phyloP scores from a whole-genome alignment of 2,113 vertebrate species.

The Ploceus nigricollis region DNA sequence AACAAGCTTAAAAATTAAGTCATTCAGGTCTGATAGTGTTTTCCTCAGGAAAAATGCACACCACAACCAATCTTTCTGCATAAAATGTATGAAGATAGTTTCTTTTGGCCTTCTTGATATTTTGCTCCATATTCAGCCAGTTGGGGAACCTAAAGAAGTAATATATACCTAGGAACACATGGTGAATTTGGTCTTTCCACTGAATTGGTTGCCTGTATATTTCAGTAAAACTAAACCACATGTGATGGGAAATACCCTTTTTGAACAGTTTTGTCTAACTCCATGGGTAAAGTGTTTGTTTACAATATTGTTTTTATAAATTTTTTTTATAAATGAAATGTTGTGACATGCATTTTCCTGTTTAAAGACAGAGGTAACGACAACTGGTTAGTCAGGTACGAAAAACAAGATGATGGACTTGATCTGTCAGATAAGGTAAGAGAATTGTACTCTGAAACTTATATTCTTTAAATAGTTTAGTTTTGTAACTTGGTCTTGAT shows the following conservation, averaged over 20 bases:
- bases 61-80: background rate
- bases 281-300: background rate
- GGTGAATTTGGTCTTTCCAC: background rate
- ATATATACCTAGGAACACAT: background rate
- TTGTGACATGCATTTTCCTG: slow-evolving; percentile 12
- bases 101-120: background rate
- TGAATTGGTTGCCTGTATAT: background rate
- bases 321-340: background rate
- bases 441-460: background rate
- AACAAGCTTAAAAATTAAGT: background rate
- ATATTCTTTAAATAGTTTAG: background rate
- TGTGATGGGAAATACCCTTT: background rate
- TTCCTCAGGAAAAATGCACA: background rate
- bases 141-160: background rate
- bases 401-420: slow-evolving; percentile 76
- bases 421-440: slow-evolving; percentile 77
- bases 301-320: background rate
- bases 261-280: background rate
- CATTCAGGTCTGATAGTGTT: background rate
- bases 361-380: slow-evolving; percentile 93
- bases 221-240: background rate
- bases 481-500: background rate
- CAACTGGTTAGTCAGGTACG: slow-evolving; percentile 95
- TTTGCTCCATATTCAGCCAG: background rate
- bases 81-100: background rate